These are phyloP conservation scores for Leptogaster cylindrica DNA, from an alignment of 2,888 invertebrate species.

Conservation along the genomic window DNA sequence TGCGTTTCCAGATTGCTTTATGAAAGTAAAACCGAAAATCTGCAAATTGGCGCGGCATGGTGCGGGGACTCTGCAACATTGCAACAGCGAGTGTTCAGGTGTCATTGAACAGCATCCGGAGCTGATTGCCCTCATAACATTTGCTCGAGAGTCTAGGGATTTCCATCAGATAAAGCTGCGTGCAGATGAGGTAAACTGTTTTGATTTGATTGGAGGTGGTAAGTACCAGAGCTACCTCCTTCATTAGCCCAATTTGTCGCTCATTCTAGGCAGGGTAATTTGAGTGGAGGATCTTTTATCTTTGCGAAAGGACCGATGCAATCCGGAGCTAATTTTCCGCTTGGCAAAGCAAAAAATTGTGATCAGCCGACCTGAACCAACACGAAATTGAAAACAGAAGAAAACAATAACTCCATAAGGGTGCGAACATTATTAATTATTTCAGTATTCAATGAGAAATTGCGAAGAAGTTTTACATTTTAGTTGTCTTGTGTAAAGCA, in stretches of 20 bases:
- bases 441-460: too few species aligned
- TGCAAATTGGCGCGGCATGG: background rate
- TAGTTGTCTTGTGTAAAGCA: too few species aligned
- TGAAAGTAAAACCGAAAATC: constrained; percentile 30
- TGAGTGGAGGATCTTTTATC: background rate
- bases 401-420: too few species aligned
- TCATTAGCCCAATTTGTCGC: background rate
- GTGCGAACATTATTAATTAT: too few species aligned
- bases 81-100: background rate
- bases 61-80: background rate
- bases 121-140: background rate
- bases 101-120: constrained; percentile 8
- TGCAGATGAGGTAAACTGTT: background rate
- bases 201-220: background rate
- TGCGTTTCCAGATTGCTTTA: constrained; percentile 18
- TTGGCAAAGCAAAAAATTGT: constrained; percentile 41
- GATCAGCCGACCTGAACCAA: constrained; percentile 40
- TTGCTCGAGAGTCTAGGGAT: background rate
- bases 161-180: background rate
- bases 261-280: background rate
- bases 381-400: too few species aligned
- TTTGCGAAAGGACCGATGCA: background rate
- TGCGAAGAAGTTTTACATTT: too few species aligned
- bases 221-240: background rate
- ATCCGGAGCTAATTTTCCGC: constrained; percentile 31